Evolutionary conservation across 2,797 vertebrate species (phyloP), one percentile per base, ranked within the genome.

Genomic region (Morus bassanus): DNA sequence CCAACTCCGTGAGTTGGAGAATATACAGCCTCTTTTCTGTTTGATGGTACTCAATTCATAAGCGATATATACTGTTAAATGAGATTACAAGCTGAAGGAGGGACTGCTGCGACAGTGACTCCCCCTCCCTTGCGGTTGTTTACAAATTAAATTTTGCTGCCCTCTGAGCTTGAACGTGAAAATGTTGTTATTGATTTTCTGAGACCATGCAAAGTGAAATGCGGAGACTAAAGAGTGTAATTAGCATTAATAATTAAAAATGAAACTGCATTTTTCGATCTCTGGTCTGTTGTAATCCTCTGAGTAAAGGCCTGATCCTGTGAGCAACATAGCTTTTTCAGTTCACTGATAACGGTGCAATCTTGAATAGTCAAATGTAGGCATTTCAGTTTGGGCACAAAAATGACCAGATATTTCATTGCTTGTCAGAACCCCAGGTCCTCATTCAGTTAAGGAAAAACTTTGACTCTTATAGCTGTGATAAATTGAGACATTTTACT

Each of bases 211-310:
- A 37, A 27, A 78, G 54, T 5, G 46, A 61, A 76, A 30, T 0
- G 0, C 18, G 1, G 89, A 57, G 75, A 23, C 63, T 45, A 19
- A 72, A 56, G 56, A 45, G 85, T 1, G 2, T 60, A 46, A 88
- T 92, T 90, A 93, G 35, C 88, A 22, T 95, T 2, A 90, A 95
- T 91, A 75, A 93, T 95, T 94, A 68, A 93, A 91, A 70, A 9
- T 7, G 8, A 50, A 50, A 30, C 8, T 63, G 45, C 46, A 7
- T 93, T 88, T 91, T 35, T 43, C 43, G 15, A 0, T 45, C 57
- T 59, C 33, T 9, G 13, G 10, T 25, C 8, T 70, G 4, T 11
- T 37, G 53, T 35, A 25, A 21, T 81, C n/a, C 41, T 45, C 14
- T 7, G 57, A 24, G 60, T 3, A 6, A 22, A 0, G 11, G 53